A percentile compares a stretch with the other conserved stretches of the same genome.
Evolutionary conservation across 2,888 invertebrate genomes (phyloP).

Genomic region (Biston betularia): DNA sequence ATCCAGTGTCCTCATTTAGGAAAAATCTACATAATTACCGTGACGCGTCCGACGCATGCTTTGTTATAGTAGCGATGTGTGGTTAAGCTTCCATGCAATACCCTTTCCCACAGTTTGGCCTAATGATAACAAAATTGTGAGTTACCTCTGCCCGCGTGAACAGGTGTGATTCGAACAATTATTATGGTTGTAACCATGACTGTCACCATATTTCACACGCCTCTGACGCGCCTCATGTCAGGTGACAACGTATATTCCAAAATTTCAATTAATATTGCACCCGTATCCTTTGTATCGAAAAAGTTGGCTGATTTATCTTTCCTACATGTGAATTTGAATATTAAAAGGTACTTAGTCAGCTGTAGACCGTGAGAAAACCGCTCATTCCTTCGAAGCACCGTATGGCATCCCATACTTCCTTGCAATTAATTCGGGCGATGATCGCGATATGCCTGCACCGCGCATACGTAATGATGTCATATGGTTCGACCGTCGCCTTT

Average conservation of each 20-base stretch:
- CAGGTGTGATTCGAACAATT: slow-evolving; percentile 80
- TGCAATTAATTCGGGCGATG: slow-evolving; percentile 82
- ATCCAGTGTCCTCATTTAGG: slow-evolving; percentile 46
- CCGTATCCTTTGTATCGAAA: slow-evolving; percentile 6
- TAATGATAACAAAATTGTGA: slow-evolving; percentile 64
- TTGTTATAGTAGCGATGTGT: slow-evolving; percentile 35
- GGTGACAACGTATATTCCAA: slow-evolving; percentile 31
- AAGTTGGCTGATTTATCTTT: slow-evolving; percentile 31
- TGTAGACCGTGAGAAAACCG: slow-evolving; percentile 72
- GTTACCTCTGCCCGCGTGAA: slow-evolving; percentile 55
- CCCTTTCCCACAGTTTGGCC: slow-evolving; percentile 64
- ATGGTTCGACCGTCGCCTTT: slow-evolving; percentile 66
- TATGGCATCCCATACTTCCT: slow-evolving; percentile 79
- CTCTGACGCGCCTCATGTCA: slow-evolving; percentile 39
- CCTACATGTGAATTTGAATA: slow-evolving; percentile 35
- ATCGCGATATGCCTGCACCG: slow-evolving; percentile 73
- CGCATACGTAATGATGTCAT: slow-evolving; percentile 78
- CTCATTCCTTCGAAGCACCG: slow-evolving; percentile 64
- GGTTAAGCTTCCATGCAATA: slow-evolving; percentile 45
- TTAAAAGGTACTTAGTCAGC: slow-evolving; percentile 42
- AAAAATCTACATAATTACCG: slow-evolving; percentile 46
- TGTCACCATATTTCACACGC: slow-evolving; percentile 62
- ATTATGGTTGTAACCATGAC: slow-evolving; percentile 63
- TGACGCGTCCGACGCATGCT: slow-evolving; percentile 42
- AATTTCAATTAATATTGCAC: slow-evolving; percentile 2